Base-by-base conservation (phyloP, 2,888 invertebrate species). In the Boloria euphrosyne region DNA sequence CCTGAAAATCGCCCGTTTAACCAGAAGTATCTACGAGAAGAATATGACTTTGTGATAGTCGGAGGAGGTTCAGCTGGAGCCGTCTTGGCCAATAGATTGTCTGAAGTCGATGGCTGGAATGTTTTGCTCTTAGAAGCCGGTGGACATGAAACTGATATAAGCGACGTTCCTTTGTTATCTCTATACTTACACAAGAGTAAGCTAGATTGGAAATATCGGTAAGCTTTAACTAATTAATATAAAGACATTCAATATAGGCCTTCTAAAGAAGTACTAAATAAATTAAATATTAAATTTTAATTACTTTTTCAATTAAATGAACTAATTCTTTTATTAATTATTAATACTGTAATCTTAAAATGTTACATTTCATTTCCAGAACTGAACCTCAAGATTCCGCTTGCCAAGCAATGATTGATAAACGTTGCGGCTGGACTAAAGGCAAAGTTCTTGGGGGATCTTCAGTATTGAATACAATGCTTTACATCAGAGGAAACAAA, bases 161-260 rank as follows among this genome's bases (percentile, higher is more conserved):
- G 96, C 0, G 97, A 97, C 81, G 97, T 97, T 4, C 97, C 97
- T 0, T 93, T 97, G 58, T 86, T 97, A n/a, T 97, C 97, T 51
- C 83, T 97, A 54, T 98, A 97, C 84, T 92, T 98, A 78, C 98
- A 98, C 85, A 96, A 97, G 78, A 97, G 97, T 82, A 96, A 96
- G 91, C 83, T 97, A 77, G 98, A 98, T 84, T 98, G 98, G 98
- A 96, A 97, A 78, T 98, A 97, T 87, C 94, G 95, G 95, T 96
- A 80, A 81, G 18, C 27, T 54, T 47, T 3, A 10, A 43, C 14
- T 43, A 14, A 27, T 47, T 16, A n/a, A n/a, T 13, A 44, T 14
- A 44, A 44, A 14, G 18, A 18, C 18, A 6, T 2, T 13, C 38
- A 5, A 4, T n/a, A n/a, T 31, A 2, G 1, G 5, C 6, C 3